Evolutionary conservation across 2,797 vertebrate species (phyloP), one percentile per base, ranked within the genome.

Genomic region (Euphonia xanthogaster): DNA sequence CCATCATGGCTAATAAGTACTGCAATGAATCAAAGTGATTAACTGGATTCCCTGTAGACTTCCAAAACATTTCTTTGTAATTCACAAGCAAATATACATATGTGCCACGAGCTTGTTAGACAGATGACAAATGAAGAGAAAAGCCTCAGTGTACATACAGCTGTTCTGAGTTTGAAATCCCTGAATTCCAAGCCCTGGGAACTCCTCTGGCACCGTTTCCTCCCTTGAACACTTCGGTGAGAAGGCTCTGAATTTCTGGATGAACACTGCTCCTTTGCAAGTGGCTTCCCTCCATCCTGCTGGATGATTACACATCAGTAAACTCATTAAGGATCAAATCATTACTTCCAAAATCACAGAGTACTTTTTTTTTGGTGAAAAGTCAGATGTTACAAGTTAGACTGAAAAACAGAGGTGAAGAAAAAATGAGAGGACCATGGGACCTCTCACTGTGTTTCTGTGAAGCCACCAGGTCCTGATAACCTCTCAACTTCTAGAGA

Each of bases 11-110:
- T 89, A 84, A 28, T 76, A 86, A 96, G 73, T n/a, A 42, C 54
- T 57, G 84, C 90, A 84, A 88, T 90, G 95, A 91, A 96, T 95
- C 94, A 88, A 68, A 90, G 24, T 60, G 90, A 95, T 94, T 66
- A 95, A 90, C 76, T 81, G 80, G 33, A 87, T 81, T 91, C 93
- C 94, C 86, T 39, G 27, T 1, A 58, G 95, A 76, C 76, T 42
- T 48, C 83, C 82, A 77, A 88, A 96, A 90, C 81, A 66, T 70
- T 86, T 61, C 76, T 88, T 79, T 71, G 61, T 60, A 71, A 78
- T 63, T 70, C 91, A 75, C 42, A 70, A 71, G 84, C 84, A 97
- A 78, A 88, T 28, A 88, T 23, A 78, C 23, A 1, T 65, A 62
- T 47, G 71, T 89, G 81, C 77, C 94, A 74, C 11, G 51, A 94